Evolutionary conservation across 2,113 vertebrate species (phyloP).

Genomic region (Pygoscelis adeliae): DNA sequence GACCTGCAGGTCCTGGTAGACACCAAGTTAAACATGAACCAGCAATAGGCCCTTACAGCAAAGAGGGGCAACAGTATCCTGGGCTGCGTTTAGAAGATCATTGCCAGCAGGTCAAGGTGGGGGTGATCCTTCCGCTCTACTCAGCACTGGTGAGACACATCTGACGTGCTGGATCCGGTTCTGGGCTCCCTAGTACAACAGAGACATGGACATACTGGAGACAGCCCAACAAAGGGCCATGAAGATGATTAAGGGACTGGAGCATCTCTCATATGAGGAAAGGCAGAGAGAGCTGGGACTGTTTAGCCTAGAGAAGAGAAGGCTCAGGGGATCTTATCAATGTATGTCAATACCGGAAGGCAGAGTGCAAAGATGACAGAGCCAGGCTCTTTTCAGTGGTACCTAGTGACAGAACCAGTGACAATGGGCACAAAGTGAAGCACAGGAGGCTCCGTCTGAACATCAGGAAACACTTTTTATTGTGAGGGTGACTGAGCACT

Average conservation of each 20-base stretch:
- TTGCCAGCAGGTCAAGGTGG: neutral
- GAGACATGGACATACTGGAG: neutral
- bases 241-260: neutral
- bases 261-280: neutral
- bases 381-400: neutral
- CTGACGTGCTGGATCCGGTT: neutral
- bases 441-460: neutral
- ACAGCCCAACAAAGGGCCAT: neutral
- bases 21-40: neutral
- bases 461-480: neutral
- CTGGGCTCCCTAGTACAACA: neutral
- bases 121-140: neutral
- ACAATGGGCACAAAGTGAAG: neutral
- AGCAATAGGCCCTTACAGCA: neutral
- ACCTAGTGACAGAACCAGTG: neutral
- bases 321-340: neutral
- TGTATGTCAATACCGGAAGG: neutral
- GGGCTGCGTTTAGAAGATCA: neutral
- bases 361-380: neutral
- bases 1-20: neutral
- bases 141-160: neutral
- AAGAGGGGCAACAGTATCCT: neutral
- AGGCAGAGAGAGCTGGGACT: neutral
- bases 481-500: neutral
- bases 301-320: neutral